Conservation (phyloP, 2,888 invertebrate genomes). For the Lamellibrachia satsuma region DNA sequence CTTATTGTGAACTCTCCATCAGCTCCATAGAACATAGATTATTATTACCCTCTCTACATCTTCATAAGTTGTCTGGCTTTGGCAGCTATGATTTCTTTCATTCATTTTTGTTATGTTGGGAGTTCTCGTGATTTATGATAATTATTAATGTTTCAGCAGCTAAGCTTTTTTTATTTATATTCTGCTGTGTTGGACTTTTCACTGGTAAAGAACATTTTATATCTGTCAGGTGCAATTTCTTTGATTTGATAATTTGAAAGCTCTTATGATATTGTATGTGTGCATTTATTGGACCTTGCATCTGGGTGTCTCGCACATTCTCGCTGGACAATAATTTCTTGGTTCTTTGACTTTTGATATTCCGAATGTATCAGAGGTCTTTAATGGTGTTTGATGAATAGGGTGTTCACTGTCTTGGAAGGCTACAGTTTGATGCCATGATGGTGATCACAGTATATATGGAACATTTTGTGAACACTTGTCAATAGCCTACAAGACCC, state of each 20-base stretch:
- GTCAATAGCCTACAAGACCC: not conserved
- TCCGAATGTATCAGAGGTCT: not conserved
- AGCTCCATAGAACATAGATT: not conserved
- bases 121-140: not conserved
- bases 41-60: not conserved
- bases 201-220: not conserved
- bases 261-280: not conserved
- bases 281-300: not conserved
- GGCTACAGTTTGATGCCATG: not conserved
- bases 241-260: not conserved
- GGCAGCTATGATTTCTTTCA: not conserved
- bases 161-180: not conserved
- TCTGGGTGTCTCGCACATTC: not conserved
- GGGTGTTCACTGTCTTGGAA: not conserved
- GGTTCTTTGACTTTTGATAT: not conserved
- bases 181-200: not conserved
- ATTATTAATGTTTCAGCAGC: not conserved
- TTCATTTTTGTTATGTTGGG: not conserved
- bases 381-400: not conserved
- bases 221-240: not conserved
- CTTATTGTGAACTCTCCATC: not conserved
- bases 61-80: not conserved
- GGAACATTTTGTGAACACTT: not conserved
- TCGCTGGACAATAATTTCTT: not conserved
- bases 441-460: no score